These are phyloP conservation scores for Argyra leucocephala DNA, from an alignment of 2,888 invertebrate genomes.

Conservation along the genomic window DNA sequence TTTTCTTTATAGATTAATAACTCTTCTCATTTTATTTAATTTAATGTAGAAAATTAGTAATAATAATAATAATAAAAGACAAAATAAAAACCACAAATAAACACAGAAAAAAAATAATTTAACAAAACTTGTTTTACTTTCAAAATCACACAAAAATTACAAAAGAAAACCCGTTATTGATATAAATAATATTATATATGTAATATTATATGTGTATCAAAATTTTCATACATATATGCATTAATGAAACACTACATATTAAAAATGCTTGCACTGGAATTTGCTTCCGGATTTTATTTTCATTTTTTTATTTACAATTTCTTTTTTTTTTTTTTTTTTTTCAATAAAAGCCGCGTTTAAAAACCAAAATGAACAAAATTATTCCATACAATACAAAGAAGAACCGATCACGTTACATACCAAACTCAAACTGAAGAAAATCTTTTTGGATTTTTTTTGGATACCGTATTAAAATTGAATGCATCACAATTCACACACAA, in stretches of 20 bases:
- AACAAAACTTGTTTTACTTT: not conserved
- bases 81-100: too few species aligned
- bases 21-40: too few species aligned
- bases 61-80: too few species aligned
- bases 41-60: too few species aligned
- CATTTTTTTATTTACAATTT: not conserved
- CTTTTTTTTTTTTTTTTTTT: not conserved
- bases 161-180: not conserved
- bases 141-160: not conserved
- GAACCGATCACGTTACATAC: slow-evolving; percentile 15
- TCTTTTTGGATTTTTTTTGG: not conserved
- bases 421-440: slow-evolving; percentile 12
- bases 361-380: not conserved
- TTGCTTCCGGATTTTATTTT: slow-evolving; percentile 1
- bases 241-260: too few species aligned
- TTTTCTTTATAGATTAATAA: too few species aligned
- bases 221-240: too few species aligned
- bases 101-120: too few species aligned
- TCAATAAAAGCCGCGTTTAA: not conserved
- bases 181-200: too few species aligned
- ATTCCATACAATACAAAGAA: not conserved
- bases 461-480: too few species aligned
- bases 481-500: too few species aligned
- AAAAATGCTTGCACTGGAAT: not conserved
- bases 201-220: not conserved